Evolutionary conservation across 1,140 invertebrate species (phyloP), one percentile per base, ranked within the genome.

Genomic region (Amyelois transitella): DNA sequence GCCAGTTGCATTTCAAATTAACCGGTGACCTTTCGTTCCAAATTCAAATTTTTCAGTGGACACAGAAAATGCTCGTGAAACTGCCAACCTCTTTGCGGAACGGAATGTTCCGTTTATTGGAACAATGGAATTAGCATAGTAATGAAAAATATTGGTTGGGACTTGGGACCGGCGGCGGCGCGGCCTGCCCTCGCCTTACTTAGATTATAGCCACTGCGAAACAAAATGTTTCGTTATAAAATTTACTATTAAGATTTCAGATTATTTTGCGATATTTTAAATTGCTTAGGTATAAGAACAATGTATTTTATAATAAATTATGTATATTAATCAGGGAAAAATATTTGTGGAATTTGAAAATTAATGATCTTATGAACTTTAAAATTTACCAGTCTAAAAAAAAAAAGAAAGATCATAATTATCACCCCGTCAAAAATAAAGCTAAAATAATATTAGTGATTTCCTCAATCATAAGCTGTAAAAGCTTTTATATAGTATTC

Each of bases 121-220:
- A 51, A 73, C 72, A 84, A 86, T 80, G 77, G 76, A 83, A 84
- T 85, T 86, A 86, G 81, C 80, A 86, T 85, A 86, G 74, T 85
- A 84, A 86, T 84, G 81, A 84, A 86, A 86, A 83, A 84, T 83
- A 84, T 83, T 83, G 78, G 80, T 21, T 48, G 69, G 70, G 62
- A 59, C 62, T n/a, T n/a, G n/a, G n/a, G n/a, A n/a, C n/a, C n/a
- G n/a, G n/a, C n/a, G n/a, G n/a, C 49, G 68, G 70, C 69, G 62
- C 62, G 55, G 56, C 59, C 55, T 58, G 52, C 43, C 32, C 32
- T 38, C 32, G 6, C 12, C 32, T 14, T 38, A 8, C 32, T 38
- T n/a, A 14, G 12, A 38, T 38, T 38, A 38, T 38, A 14, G 32
- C 32, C 32, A 14, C 17, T 38, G 32, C 12, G 32, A 38, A 38